Percentiles rank a stretch among this genome's conserved stretches.
These are phyloP conservation scores for Bombus pyrosoma DNA, from an alignment of 1,140 invertebrate genomes.

Conservation along the genomic window DNA sequence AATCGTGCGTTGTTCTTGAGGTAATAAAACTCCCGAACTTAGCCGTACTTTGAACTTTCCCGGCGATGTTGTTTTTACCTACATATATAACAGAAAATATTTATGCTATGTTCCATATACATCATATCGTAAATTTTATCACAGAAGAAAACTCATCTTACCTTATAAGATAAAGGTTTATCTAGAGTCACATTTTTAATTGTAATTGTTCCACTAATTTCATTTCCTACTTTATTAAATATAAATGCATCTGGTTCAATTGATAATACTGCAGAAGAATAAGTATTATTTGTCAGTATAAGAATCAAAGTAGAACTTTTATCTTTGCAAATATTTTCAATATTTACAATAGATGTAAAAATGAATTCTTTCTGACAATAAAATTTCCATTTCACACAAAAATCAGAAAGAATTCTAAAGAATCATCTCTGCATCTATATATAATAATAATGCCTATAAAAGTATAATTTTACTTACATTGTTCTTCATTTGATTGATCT, in stretches of 20 bases:
- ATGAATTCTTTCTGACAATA: too few relatives aligned
- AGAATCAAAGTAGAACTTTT: constrained; percentile 32
- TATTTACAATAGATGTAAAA: not conserved
- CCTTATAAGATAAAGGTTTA: constrained; percentile 89
- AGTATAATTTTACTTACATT: constrained; percentile 69
- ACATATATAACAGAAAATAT: constrained; percentile 4
- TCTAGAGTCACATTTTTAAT: constrained; percentile 86
- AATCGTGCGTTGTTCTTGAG: constrained; percentile 81
- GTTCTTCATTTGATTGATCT: constrained; percentile 73
- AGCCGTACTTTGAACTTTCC: constrained; percentile 96
- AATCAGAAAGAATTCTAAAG: too few relatives aligned
- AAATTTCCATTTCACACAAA: too few relatives aligned
- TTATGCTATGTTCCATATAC: constrained; percentile 14
- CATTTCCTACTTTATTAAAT: constrained; percentile 86
- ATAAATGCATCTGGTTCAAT: constrained; percentile 84
- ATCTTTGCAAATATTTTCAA: not conserved
- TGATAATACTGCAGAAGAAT: constrained; percentile 78
- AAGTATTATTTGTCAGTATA: not conserved
- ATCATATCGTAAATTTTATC: constrained; percentile 15
- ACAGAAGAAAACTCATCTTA: constrained; percentile 68
- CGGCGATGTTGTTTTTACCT: constrained; percentile 90
- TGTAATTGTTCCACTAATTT: constrained; percentile 85
- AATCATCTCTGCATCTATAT: too few relatives aligned
- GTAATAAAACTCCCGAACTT: constrained; percentile 88
- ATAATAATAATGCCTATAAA: not conserved